phyloP scores from a whole-genome alignment of 92 coral and sea anemone genomes.

The Micromussa lordhowensis region DNA sequence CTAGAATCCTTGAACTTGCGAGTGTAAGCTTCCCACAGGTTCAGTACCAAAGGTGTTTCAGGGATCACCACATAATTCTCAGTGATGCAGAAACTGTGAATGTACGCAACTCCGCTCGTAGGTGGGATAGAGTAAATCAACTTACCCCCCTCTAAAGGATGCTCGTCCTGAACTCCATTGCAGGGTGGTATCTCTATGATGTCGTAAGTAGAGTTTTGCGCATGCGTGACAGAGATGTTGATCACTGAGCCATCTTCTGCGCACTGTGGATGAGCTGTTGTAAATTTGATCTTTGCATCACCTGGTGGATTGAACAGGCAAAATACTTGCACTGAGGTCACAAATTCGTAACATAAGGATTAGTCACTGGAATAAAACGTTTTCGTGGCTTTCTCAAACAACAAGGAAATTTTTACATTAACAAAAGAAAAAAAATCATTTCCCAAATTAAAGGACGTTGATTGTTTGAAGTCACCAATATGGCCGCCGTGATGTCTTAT shows the following conservation, averaged over 20 bases:
- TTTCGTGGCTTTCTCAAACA: too few species aligned
- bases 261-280: constrained; percentile 84
- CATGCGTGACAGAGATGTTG: constrained; percentile 64
- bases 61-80: constrained; percentile 80
- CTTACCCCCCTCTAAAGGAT: constrained; percentile 75
- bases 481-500: too few species aligned
- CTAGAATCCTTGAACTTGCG: constrained; percentile 57
- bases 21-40: constrained; percentile 51
- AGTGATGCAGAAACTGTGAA: constrained; percentile 90
- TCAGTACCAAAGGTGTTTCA: constrained; percentile 71
- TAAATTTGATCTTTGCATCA: constrained; percentile 20
- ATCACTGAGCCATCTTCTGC: constrained; percentile 74
- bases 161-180: constrained; percentile 32
- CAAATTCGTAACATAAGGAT: not conserved
- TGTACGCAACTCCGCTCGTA: constrained; percentile 59
- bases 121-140: constrained; percentile 73
- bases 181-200: constrained; percentile 76
- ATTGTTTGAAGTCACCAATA: too few species aligned
- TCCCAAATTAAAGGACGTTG: too few species aligned
- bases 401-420: too few species aligned
- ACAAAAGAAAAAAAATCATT: not conserved
- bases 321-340: not conserved
- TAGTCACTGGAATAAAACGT: too few species aligned
- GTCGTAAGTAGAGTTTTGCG: constrained; percentile 49
- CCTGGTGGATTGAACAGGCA: constrained; percentile 35